phyloP scores from a whole-genome alignment of 2,797 vertebrate species.

The Clarias platycephalus region DNA sequence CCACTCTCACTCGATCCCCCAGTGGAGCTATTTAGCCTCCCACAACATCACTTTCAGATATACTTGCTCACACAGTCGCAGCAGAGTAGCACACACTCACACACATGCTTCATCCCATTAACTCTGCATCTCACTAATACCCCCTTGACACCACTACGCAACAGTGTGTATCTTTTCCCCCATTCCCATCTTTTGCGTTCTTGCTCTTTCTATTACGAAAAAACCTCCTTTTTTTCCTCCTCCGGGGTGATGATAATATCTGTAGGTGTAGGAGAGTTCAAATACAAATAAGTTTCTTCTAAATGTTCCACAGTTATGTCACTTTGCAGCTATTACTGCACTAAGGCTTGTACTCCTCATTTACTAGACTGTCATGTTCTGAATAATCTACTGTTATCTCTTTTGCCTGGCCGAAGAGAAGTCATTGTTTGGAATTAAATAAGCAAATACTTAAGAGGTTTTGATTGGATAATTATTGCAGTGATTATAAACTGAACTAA shows the following conservation, averaged over 20 bases:
- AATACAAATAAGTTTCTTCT: conserved; percentile 14
- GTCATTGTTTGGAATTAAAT: too few species aligned
- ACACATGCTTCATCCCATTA: conserved; percentile 54
- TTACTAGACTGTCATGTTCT: conserved; percentile 2
- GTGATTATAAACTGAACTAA: too few species aligned
- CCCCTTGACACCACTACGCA: conserved; percentile 49
- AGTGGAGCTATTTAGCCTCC: conserved; percentile 53
- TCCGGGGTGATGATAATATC: conserved; percentile 3
- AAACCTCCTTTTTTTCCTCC: not conserved
- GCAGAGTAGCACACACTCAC: conserved; percentile 41
- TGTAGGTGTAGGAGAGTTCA: not conserved
- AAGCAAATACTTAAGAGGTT: too few species aligned
- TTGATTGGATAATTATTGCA: too few species aligned
- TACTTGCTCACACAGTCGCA: conserved; percentile 29
- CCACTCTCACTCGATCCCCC: conserved; percentile 47
- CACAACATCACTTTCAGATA: conserved; percentile 47
- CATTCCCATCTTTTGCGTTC: not conserved
- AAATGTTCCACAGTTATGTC: not conserved
- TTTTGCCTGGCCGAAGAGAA: not conserved
- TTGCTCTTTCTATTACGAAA: conserved; percentile 11
- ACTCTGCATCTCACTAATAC: conserved; percentile 47
- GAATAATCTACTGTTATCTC: too few species aligned
- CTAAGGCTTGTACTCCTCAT: not conserved
- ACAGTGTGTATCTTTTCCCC: conserved; percentile 36
- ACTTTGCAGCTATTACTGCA: conserved; percentile 21